Percentiles rank a stretch among this genome's conserved stretches.
Evolutionary conservation across 2,888 invertebrate genomes (phyloP).

Genomic region (Cheilosia impressa): DNA sequence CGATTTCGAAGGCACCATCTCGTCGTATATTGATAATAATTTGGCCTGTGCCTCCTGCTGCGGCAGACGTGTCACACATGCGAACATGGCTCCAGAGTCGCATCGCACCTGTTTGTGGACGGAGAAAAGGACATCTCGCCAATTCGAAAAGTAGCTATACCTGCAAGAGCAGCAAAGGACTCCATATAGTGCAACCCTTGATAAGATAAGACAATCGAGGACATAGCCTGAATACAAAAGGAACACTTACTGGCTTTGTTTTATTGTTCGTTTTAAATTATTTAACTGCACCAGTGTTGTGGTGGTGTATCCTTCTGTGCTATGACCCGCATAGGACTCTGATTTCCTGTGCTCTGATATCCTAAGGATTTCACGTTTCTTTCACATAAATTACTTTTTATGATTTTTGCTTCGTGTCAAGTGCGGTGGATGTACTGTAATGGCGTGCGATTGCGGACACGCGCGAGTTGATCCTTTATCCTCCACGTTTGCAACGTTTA

Average conservation of each 20-base stretch:
- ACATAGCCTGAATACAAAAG: conserved; percentile 16
- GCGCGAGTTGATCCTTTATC: conserved; percentile 69
- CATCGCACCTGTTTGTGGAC: conserved; percentile 52
- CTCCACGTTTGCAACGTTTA: conserved; percentile 45
- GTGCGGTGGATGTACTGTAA: conserved; percentile 33
- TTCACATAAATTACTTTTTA: conserved; percentile 73
- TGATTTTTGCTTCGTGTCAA: conserved; percentile 66
- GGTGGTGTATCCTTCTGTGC: conserved; percentile 7
- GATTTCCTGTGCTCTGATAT: conserved; percentile 37
- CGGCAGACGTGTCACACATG: conserved; percentile 65
- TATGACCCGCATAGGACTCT: conserved; percentile 58
- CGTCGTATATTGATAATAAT: conserved; percentile 55
- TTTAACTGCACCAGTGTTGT: conserved; percentile 65
- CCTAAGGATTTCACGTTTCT: conserved; percentile 67
- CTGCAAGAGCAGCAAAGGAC: conserved; percentile 46
- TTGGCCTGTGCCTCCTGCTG: conserved; percentile 56
- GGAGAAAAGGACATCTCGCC: not conserved
- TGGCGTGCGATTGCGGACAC: conserved; percentile 64
- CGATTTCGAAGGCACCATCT: conserved; percentile 58
- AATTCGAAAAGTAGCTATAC: not conserved
- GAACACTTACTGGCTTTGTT: conserved; percentile 42
- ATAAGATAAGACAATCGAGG: conserved; percentile 47
- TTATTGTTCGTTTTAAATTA: conserved; percentile 63
- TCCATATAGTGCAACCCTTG: conserved; percentile 49
- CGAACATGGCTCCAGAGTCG: conserved; percentile 60